A percentile compares a stretch with the other conserved stretches of the same genome.
These are phyloP conservation scores for Telmatochromis brachygnathus DNA, from an alignment of 2,113 vertebrate species.

Conservation along the genomic window DNA sequence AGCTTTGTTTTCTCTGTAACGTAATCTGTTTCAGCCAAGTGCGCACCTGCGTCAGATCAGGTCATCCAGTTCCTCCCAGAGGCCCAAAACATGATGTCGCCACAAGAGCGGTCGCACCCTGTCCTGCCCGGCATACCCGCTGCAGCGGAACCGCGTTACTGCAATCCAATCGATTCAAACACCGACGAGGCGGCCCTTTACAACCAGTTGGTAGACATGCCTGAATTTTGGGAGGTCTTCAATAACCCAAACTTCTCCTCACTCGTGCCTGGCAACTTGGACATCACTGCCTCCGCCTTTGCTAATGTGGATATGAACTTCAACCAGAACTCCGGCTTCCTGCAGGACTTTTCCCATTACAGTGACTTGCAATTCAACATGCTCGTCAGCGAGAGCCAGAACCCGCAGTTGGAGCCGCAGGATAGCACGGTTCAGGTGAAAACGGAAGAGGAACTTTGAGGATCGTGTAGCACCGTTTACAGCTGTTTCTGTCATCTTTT, in stretches of 20 bases:
- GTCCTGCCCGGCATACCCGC: background rate
- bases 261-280: background rate
- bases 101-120: background rate
- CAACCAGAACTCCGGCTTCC: background rate
- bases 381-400: slow-evolving; percentile 57
- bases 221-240: background rate
- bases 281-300: background rate
- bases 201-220: slow-evolving; percentile 23
- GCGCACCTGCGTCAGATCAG: slow-evolving; percentile 13
- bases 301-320: slow-evolving; percentile 26
- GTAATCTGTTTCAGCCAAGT: slow-evolving; percentile 19
- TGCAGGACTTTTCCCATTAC: slow-evolving; percentile 51
- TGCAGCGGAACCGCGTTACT: slow-evolving; percentile 13
- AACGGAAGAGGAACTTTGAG: slow-evolving; percentile 60
- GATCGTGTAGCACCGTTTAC: background rate
- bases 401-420: background rate
- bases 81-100: background rate
- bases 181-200: background rate
- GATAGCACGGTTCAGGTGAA: slow-evolving; percentile 56
- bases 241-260: background rate
- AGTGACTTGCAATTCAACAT: slow-evolving; percentile 63
- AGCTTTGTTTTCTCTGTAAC: background rate
- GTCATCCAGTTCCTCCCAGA: slow-evolving; percentile 5
- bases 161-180: background rate
- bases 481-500: background rate